Conservation (phyloP, 2,797 vertebrate genomes). For the Selene dorsalis region DNA sequence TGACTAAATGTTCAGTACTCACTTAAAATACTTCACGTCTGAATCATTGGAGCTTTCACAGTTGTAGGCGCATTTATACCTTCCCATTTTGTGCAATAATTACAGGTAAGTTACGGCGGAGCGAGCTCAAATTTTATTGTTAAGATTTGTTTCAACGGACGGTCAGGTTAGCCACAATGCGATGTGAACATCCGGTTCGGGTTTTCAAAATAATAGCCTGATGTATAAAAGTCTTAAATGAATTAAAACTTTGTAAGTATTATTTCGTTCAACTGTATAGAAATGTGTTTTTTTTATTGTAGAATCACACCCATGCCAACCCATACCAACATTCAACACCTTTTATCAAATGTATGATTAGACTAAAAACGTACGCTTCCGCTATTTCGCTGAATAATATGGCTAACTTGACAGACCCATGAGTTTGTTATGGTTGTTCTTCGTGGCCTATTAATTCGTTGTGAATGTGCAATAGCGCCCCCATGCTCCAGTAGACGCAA, state of each 20-base stretch:
- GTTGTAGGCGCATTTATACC: conserved; percentile 75
- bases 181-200: background rate
- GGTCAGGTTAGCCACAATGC: accelerated
- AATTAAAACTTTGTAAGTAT: too few species aligned
- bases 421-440: conserved; percentile 38
- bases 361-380: too few species aligned
- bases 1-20: conserved; percentile 39
- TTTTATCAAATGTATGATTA: background rate
- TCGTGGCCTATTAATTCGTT: background rate
- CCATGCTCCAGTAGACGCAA: background rate
- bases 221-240: background rate
- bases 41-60: conserved; percentile 65
- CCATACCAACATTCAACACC: accelerated
- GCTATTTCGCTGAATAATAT: background rate
- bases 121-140: background rate
- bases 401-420: conserved; percentile 8
- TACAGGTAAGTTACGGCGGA: accelerated
- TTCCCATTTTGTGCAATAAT: conserved; percentile 65
- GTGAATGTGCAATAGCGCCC: background rate
- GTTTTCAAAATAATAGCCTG: conserved; percentile 54
- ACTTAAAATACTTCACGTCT: conserved; percentile 81
- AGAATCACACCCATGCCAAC: background rate
- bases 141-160: background rate
- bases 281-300: accelerated
- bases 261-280: accelerated